These are phyloP conservation scores for Isoperla grammatica DNA, from an alignment of 2,888 invertebrate genomes.

Conservation along the genomic window DNA sequence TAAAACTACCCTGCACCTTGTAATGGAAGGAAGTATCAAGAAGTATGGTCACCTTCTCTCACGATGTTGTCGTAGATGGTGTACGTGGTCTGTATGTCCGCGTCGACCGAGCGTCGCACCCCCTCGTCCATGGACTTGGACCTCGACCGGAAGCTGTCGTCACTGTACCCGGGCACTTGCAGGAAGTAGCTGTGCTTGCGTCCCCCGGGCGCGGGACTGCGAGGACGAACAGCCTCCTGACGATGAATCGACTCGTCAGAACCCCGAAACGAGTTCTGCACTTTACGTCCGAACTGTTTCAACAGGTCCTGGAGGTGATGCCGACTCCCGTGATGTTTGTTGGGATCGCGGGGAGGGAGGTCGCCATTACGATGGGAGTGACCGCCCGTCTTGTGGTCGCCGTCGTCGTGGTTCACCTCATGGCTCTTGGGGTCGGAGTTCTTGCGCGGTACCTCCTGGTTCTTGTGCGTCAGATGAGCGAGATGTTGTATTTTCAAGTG, in stretches of 20 bases:
- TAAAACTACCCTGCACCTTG: neutral
- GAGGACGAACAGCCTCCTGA: constrained; percentile 12
- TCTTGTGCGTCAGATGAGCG: neutral
- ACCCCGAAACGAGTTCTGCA: constrained; percentile 8
- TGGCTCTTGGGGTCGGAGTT: constrained; percentile 20
- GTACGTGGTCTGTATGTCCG: constrained; percentile 76
- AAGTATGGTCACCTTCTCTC: constrained; percentile 67
- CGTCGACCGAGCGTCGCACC: constrained; percentile 49
- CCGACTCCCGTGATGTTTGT: neutral
- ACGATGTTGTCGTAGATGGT: constrained; percentile 74
- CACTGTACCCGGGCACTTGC: constrained; percentile 47
- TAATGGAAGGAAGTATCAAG: constrained; percentile 1
- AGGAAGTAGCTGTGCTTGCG: constrained; percentile 35
- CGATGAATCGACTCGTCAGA: constrained; percentile 7
- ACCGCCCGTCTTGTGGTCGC: constrained; percentile 21
- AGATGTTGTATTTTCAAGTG: constrained; percentile 14
- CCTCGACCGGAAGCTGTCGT: constrained; percentile 62
- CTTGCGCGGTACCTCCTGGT: neutral
- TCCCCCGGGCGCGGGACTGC: constrained; percentile 14
- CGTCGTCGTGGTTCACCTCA: constrained; percentile 9
- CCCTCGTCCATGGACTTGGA: constrained; percentile 71
- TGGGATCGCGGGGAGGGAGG: constrained; percentile 27
- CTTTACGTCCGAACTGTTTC: constrained; percentile 13
- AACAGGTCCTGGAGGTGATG: constrained; percentile 12
- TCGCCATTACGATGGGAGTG: constrained; percentile 31